Evolutionary conservation across 2,113 vertebrate species (phyloP), one percentile per base, ranked within the genome.

Genomic region (Verasper variegatus): DNA sequence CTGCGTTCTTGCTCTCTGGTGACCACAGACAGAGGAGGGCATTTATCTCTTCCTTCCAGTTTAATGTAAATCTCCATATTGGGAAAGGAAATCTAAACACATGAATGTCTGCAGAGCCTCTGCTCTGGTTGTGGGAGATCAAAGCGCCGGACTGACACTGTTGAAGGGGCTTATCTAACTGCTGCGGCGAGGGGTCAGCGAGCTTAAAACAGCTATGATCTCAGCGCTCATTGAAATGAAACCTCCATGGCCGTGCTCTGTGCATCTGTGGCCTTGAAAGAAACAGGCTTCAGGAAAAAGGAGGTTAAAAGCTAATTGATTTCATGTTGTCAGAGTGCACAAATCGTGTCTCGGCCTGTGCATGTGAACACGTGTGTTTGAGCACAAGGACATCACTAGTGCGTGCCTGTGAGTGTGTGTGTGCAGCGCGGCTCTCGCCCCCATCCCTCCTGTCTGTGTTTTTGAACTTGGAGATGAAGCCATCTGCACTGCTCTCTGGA

Each of bases 381-480:
- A 58, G 63, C 71, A 79, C 70, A 76, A 69, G 81, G 80, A 82
- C 83, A 56, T 71, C 21, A 69, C 51, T 1, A 68, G 78, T 56
- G 73, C 31, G 1, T 1, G 31, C 27, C 52, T 66, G 72, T 68
- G 78, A 67, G 75, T 61, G 63, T 20, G 27, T 61, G 63, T 24
- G 63, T 14, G 49, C 0, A 5, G 55, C 8, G 24, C 12, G 69
- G 78, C 24, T 73, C 78, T 75, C 26, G 3, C 71, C 77, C 81
- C 84, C 79, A 66, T 82, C 85, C 91, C 76, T 89, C 88, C 85
- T 75, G 84, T 84, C 87, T 88, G 78, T 92, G 86, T 91, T 91
- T 92, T 90, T 91, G 77, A 91, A 88, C 86, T 85, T 85, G 82
- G 86, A 86, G 85, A 93, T 91, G 88, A 91, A 93, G 90, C 91